phyloP scores from a whole-genome alignment of 2,888 invertebrate species.

The Coelopa pilipes region DNA sequence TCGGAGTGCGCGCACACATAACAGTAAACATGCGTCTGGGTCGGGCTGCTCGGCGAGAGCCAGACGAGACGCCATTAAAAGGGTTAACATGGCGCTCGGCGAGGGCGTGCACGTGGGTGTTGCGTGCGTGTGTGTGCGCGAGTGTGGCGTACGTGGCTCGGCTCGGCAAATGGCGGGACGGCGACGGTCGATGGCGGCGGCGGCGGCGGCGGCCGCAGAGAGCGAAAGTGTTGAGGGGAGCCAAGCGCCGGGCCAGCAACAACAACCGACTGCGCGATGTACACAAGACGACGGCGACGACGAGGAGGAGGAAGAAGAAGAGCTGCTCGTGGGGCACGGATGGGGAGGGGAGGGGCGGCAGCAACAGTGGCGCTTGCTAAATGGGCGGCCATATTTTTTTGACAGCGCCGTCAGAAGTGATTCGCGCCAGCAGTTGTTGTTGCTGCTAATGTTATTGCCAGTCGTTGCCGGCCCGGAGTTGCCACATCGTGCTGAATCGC shows the following conservation, averaged over 20 bases:
- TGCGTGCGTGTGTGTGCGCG: slow-evolving; percentile 34
- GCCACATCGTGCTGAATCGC: too few species aligned
- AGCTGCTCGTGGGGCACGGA: too few species aligned
- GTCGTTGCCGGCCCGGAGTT: too few species aligned
- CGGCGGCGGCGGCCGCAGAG: slow-evolving; percentile 18
- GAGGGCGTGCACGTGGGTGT: slow-evolving; percentile 47
- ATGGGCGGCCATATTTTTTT: background rate
- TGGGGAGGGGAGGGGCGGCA: background rate
- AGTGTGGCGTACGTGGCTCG: background rate
- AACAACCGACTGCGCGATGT: background rate
- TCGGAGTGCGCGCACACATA: background rate
- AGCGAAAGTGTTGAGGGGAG: slow-evolving; percentile 48
- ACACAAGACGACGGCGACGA: background rate
- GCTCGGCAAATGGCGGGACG: background rate
- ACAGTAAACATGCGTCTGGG: slow-evolving; percentile 7
- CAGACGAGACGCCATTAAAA: slow-evolving; percentile 63
- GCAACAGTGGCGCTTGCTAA: background rate
- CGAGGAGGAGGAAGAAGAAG: background rate
- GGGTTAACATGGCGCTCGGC: slow-evolving; percentile 58
- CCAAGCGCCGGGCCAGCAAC: slow-evolving; percentile 32
- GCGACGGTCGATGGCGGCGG: slow-evolving; percentile 11
- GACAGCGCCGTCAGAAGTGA: background rate
- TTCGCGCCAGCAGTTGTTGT: background rate
- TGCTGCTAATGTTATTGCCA: background rate
- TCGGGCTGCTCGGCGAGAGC: slow-evolving; percentile 39